Percentiles rank a stretch among this genome's conserved stretches.
These are phyloP conservation scores for Chionoecetes opilio DNA, from an alignment of 1,140 invertebrate species.

Conservation along the genomic window DNA sequence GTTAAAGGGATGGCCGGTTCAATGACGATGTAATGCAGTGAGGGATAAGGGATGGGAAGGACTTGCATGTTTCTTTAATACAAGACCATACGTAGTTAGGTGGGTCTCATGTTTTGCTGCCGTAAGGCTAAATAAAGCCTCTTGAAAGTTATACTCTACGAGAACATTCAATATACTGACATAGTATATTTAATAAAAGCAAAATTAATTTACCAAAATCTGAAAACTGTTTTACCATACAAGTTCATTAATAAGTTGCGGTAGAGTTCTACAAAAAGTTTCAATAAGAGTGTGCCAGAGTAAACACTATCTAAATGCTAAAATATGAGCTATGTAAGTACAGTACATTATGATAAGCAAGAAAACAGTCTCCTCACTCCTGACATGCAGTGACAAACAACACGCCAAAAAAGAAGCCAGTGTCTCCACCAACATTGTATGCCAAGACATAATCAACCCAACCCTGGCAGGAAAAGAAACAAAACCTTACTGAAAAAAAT, in stretches of 20 bases:
- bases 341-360: neutral
- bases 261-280: neutral
- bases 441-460: neutral
- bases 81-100: too few relatives aligned
- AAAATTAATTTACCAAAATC: neutral
- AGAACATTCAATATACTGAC: too few relatives aligned
- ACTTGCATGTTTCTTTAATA: too few relatives aligned
- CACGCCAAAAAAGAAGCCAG: neutral
- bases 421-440: neutral
- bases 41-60: too few relatives aligned
- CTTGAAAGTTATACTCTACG: too few relatives aligned
- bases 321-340: neutral
- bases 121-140: too few relatives aligned
- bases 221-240: neutral
- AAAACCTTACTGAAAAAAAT: neutral
- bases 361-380: neutral
- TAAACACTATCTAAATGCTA: neutral
- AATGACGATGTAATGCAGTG: too few relatives aligned
- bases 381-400: neutral
- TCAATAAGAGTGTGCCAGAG: neutral
- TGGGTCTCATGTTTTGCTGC: too few relatives aligned
- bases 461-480: neutral
- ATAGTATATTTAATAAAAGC: neutral
- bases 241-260: neutral
- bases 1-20: too few relatives aligned